phyloP scores from a whole-genome alignment of 64 coral and sea anemone genomes.

The Montipora capricornis region DNA sequence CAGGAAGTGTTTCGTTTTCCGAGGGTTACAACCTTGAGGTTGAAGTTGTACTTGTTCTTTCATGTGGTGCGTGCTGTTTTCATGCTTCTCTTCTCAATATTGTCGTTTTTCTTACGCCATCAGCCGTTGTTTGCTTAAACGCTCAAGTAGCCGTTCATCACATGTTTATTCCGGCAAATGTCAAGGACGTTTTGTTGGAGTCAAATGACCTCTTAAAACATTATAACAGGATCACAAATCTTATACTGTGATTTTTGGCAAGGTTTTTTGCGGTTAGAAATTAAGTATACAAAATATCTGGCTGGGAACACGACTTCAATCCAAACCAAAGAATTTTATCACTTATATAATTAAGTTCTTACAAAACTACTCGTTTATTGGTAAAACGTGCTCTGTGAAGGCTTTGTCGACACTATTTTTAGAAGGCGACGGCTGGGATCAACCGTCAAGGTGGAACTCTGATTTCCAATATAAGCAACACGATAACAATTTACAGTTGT shows the following conservation, averaged over 20 bases:
- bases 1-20: neutral
- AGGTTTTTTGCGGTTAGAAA: neutral
- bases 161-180: neutral
- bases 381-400: neutral
- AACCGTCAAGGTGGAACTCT: neutral
- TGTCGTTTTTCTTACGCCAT: neutral
- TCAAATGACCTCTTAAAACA: conserved; percentile 17
- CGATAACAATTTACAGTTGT: too few species aligned
- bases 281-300: neutral
- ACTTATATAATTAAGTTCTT: neutral
- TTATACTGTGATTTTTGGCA: neutral
- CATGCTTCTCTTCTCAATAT: neutral
- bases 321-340: neutral
- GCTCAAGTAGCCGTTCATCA: too few species aligned
- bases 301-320: neutral
- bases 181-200: neutral
- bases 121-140: neutral
- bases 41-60: too few species aligned
- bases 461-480: neutral
- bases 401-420: conserved; percentile 17
- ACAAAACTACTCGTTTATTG: neutral
- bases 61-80: too few species aligned
- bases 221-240: neutral
- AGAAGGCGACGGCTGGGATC: neutral
- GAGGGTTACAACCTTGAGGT: neutral